phyloP scores from a whole-genome alignment of 2,113 vertebrate species.

The Ascaphus truei region DNA sequence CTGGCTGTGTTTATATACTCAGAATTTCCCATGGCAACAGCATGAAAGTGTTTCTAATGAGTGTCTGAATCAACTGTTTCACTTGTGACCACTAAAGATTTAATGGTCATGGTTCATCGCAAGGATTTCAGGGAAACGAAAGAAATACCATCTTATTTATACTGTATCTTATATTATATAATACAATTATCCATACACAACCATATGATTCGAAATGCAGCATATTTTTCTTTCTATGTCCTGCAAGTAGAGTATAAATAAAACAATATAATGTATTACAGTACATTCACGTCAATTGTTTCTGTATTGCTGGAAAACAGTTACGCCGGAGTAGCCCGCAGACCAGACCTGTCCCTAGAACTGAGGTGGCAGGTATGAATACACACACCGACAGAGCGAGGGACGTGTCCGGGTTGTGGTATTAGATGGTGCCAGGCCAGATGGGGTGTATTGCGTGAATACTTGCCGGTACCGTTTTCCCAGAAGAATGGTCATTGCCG shows the following conservation, averaged over 20 bases:
- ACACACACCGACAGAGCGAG: too few species aligned
- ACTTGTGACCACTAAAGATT: slow-evolving; percentile 15
- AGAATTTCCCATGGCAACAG: slow-evolving; percentile 12
- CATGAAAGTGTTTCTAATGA: slow-evolving; percentile 22
- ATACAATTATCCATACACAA: neutral
- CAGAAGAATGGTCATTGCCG: too few species aligned
- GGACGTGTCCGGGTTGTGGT: too few species aligned
- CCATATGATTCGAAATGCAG: neutral
- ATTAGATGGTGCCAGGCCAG: too few species aligned
- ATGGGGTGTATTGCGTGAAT: too few species aligned
- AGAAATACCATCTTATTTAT: neutral
- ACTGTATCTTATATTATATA: neutral
- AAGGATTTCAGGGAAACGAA: neutral
- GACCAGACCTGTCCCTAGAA: too few species aligned
- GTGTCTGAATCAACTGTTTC: neutral
- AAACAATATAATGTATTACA: too few species aligned
- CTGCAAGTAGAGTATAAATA: neutral
- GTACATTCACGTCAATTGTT: too few species aligned
- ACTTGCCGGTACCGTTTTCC: too few species aligned
- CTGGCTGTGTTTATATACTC: slow-evolving; percentile 20
- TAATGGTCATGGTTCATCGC: slow-evolving; percentile 2
- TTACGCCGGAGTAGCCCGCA: too few species aligned
- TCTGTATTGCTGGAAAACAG: too few species aligned
- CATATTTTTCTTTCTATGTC: neutral
- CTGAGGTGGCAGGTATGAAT: too few species aligned